Base-by-base conservation (phyloP, 2,113 vertebrate genomes). In the Gymnarchus niloticus region DNA sequence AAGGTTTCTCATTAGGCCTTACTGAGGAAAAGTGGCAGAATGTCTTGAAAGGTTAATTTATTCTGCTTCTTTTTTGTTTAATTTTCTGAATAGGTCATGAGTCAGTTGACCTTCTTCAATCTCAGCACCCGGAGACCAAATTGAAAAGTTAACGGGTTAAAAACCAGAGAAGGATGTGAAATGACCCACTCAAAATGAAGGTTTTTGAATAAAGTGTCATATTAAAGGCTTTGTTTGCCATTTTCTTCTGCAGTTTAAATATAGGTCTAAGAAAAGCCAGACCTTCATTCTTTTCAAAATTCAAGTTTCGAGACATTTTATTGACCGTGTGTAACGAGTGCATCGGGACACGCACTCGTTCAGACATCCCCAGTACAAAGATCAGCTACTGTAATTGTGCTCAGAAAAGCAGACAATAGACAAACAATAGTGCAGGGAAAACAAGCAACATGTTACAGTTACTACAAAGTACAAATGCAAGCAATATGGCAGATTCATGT, bases 31-130 rank as follows among this genome's bases (percentile, higher is more conserved):
- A 2, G 51, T 33, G 80, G 56, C 49, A 82, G 23, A 56, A n/a
- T 48, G 25, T 23, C 17, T 33, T 82, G 51, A 82, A 82, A 82
- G 48, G 49, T 82, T 82, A 82, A 82, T 82, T 82, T 12, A 54
- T 52, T 33, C 49, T 28, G 25, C 49, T 82, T 82, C n/a, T 7
- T 82, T n/a, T 78, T 82, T 56, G 28, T 54, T 54, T 54, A 82
- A 82, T 56, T 51, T 82, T 51, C 51, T 14, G 80, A 82, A 82
- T 82, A 82, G 52, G 51, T 54, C 25, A 48, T 51, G 25, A 56
- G 8, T 82, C 25, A 19, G 49, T 37, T 54, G 80, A 52, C 48
- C 51, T 82, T 52, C 25, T n/a, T 81, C 49, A 28, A 6, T 76
- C 69, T 44, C 33, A 17, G 46, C n/a, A 82, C 28, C 25, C 25